Conservation (phyloP, 2,113 vertebrate genomes). For the Anoplopoma fimbria region DNA sequence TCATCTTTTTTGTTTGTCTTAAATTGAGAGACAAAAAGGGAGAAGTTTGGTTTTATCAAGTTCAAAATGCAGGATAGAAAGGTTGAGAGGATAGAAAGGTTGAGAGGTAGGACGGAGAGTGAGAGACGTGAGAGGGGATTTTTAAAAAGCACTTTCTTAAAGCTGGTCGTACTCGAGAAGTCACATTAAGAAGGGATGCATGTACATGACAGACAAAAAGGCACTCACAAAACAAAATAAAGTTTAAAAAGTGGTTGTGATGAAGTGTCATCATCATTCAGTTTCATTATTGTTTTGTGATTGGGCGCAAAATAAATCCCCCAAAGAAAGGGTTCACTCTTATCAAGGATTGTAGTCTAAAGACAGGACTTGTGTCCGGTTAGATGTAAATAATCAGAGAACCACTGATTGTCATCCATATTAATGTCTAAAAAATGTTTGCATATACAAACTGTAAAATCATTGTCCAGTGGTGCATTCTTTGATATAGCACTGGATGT, state of each 20-base stretch:
- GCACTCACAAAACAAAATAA: constrained; percentile 16
- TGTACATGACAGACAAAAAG: neutral
- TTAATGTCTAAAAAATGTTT: no score
- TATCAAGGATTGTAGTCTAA: no score
- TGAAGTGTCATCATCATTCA: neutral
- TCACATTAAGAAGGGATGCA: neutral
- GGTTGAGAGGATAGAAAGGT: neutral
- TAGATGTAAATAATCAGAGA: no score
- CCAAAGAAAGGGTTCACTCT: neutral
- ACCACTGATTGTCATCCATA: no score
- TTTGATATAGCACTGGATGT: no score
- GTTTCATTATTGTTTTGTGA: neutral
- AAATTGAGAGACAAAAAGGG: neutral
- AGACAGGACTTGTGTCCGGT: no score
- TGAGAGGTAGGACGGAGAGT: neutral
- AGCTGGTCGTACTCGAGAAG: neutral
- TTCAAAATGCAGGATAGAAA: neutral
- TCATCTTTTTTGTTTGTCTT: neutral
- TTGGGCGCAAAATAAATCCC: neutral
- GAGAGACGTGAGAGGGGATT: neutral
- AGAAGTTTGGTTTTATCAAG: neutral
- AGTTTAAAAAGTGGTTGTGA: neutral
- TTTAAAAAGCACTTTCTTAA: constrained; percentile 30
- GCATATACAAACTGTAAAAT: no score
- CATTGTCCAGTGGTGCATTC: no score